Conservation (phyloP, 2,888 invertebrate genomes). For the Ornithoptera priamus region DNA sequence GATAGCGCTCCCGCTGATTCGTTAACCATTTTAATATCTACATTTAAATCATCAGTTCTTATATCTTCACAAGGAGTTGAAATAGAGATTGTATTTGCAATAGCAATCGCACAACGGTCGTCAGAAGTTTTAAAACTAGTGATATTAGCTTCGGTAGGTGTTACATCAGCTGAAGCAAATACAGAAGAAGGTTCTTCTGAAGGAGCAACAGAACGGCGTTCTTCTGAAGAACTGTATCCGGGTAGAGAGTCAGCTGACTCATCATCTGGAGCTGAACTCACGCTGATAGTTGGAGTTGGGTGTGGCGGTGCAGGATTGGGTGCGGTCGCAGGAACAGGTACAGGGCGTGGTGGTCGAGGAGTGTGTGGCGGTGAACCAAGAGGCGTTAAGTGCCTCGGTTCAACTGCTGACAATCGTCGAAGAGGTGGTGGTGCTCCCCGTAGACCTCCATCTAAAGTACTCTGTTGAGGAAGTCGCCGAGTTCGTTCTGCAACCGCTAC, state of each 20-base stretch:
- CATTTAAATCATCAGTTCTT: conserved; percentile 43
- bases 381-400: conserved; percentile 81
- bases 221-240: conserved; percentile 57
- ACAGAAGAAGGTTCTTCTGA: conserved; percentile 72
- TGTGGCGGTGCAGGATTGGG: conserved; percentile 52
- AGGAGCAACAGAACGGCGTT: conserved; percentile 59
- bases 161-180: conserved; percentile 68
- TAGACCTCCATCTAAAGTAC: conserved; percentile 83
- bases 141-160: conserved; percentile 59
- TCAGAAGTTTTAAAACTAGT: conserved; percentile 36
- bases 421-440: conserved; percentile 73
- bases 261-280: conserved; percentile 86
- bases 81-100: conserved; percentile 36
- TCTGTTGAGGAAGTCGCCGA: conserved; percentile 83
- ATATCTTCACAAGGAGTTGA: conserved; percentile 40
- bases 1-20: conserved; percentile 34
- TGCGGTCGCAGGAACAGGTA: conserved; percentile 51
- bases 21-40: conserved; percentile 39
- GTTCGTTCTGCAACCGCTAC: conserved; percentile 77
- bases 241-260: conserved; percentile 54
- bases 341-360: conserved; percentile 62
- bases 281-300: conserved; percentile 84
- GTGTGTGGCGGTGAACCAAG: conserved; percentile 68
- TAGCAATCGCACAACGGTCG: conserved; percentile 35
- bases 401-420: conserved; percentile 71